phyloP scores from a whole-genome alignment of 1,140 invertebrate genomes.

The Sipha flava region DNA sequence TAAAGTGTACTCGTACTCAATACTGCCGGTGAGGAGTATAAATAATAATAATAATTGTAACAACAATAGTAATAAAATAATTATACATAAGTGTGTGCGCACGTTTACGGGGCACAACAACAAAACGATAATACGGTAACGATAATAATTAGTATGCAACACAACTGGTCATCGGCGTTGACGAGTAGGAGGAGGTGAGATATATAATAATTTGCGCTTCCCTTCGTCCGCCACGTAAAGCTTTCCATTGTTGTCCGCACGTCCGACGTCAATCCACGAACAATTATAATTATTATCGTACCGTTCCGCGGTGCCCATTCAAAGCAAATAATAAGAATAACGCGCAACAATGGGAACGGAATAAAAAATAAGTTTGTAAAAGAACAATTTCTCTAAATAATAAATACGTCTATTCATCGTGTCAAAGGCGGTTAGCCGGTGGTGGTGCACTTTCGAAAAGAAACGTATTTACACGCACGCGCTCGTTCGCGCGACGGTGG shows the following conservation, averaged over 20 bases:
- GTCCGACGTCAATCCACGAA: neutral
- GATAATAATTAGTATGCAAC: neutral
- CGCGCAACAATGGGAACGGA: neutral
- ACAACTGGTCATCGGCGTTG: neutral
- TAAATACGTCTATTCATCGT: conserved; percentile 1
- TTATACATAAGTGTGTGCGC: no score
- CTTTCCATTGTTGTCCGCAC: conserved; percentile 3
- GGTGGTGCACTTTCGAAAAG: neutral
- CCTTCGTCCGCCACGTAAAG: neutral
- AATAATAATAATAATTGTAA: no score
- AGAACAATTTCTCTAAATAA: conserved; percentile 15
- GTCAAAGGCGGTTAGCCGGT: neutral
- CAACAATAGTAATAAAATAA: no score
- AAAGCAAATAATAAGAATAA: conserved; percentile 5
- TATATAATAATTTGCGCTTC: neutral
- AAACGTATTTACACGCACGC: neutral
- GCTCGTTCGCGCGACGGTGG: neutral
- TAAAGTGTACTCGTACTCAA: no score
- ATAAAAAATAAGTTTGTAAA: neutral
- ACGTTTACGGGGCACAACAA: no score
- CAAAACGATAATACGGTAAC: no score
- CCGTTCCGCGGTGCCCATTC: neutral
- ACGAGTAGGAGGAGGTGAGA: neutral
- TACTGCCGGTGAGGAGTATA: no score
- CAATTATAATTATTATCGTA: conserved; percentile 5